Evolutionary conservation across 2,113 vertebrate genomes (phyloP).

Genomic region (Colaptes auratus): DNA sequence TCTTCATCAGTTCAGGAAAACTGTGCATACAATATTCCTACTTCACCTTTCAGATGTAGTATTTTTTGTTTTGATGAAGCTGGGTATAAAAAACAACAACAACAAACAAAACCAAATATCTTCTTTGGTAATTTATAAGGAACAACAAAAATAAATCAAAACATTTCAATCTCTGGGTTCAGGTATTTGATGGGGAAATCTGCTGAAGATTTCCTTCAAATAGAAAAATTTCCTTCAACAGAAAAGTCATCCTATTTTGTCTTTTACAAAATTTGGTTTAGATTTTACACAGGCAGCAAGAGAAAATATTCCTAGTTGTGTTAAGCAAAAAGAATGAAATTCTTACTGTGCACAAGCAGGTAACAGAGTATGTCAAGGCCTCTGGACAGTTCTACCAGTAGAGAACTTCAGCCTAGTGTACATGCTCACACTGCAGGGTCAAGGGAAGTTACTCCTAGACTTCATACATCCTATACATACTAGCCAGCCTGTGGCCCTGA

Average conservation of each 20-base stretch:
- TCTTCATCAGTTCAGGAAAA: slow-evolving; percentile 31
- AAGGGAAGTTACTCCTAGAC: neutral
- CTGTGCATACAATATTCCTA: neutral
- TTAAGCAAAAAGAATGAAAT: neutral
- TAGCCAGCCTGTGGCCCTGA: neutral
- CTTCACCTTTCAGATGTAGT: neutral
- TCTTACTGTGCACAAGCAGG: neutral
- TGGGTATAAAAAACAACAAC: neutral
- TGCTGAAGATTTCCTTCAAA: neutral
- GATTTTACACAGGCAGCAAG: neutral
- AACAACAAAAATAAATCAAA: neutral
- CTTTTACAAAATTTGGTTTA: neutral
- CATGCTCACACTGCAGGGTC: neutral
- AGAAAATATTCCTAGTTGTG: neutral
- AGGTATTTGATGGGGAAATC: neutral
- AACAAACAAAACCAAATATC: neutral
- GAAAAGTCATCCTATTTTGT: neutral
- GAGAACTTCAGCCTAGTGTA: neutral
- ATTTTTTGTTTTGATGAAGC: neutral
- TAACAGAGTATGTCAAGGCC: neutral
- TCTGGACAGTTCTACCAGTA: neutral
- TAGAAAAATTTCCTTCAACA: neutral
- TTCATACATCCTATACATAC: neutral
- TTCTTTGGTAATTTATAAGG: neutral
- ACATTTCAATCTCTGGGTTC: neutral